A percentile compares a stretch with the other conserved stretches of the same genome.
Evolutionary conservation across 2,797 vertebrate species (phyloP).

Genomic region (Mormyrus hasselquistii): DNA sequence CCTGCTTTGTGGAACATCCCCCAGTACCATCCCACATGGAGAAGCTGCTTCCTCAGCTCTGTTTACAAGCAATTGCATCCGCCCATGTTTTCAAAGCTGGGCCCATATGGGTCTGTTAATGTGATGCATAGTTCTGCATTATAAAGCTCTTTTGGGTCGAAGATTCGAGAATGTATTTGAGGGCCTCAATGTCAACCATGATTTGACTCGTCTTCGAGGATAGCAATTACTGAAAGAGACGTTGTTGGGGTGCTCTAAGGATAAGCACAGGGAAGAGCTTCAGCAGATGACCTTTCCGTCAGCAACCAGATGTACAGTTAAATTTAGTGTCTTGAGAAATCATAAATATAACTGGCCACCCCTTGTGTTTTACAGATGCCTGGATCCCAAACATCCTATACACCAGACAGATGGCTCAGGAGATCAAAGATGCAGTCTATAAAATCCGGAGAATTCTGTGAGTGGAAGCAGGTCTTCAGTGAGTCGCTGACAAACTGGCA

Average conservation of each 20-base stretch:
- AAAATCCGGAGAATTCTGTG: neutral
- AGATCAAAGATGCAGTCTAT: neutral
- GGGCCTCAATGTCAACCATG: neutral
- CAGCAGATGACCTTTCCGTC: neutral
- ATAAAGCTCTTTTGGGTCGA: neutral
- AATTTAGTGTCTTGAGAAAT: constrained; percentile 30
- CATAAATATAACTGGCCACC: constrained; percentile 24
- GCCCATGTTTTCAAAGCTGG: neutral
- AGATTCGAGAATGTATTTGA: neutral
- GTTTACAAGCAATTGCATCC: neutral
- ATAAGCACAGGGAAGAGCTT: neutral
- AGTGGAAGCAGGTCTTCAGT: neutral
- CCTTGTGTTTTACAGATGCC: constrained; percentile 42
- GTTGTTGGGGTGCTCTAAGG: neutral
- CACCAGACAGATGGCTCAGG: constrained; percentile 28
- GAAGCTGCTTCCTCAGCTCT: neutral
- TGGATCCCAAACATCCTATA: constrained; percentile 18
- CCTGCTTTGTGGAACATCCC: neutral
- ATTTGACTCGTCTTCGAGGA: neutral
- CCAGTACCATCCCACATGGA: neutral
- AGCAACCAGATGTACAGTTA: constrained; percentile 14
- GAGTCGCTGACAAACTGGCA: neutral
- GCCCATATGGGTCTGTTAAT: neutral
- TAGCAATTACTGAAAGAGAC: neutral
- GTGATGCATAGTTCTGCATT: neutral